Percentiles rank a stretch among this genome's conserved stretches.
Conservation (phyloP, 2,113 vertebrate species). For the Prochilodus magdalenae region DNA sequence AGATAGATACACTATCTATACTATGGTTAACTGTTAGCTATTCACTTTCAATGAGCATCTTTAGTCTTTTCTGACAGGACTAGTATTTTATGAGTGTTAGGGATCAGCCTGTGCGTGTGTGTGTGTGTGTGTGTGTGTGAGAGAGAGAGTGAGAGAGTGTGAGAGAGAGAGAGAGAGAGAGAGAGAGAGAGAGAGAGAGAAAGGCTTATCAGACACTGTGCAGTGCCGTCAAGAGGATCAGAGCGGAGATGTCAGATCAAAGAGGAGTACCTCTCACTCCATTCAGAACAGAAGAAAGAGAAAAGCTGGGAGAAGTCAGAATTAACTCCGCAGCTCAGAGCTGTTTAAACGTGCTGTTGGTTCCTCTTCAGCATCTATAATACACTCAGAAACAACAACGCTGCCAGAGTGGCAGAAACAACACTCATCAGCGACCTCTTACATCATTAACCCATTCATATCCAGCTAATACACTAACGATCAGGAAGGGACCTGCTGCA, state of each 20-base stretch:
- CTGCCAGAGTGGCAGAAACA: neutral
- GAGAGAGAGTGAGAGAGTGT: neutral
- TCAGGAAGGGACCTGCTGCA: no score
- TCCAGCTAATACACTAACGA: no score
- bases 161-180: constrained; percentile 22
- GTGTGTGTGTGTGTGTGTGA: constrained; percentile 11
- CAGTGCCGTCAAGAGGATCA: constrained; percentile 90
- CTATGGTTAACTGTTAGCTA: no score
- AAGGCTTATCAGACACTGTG: constrained; percentile 87
- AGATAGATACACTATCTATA: neutral
- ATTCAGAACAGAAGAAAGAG: constrained; percentile 23
- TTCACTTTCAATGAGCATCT: neutral
- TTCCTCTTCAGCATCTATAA: neutral
- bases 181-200: neutral
- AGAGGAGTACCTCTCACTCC: constrained; percentile 76
- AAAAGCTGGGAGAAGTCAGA: neutral
- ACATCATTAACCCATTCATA: no score
- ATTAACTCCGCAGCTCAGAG: neutral
- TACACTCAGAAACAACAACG: neutral
- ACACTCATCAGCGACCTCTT: no score
- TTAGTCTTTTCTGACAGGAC: neutral
- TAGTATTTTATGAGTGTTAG: neutral
- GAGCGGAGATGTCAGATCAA: constrained; percentile 92
- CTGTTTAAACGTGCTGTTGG: neutral
- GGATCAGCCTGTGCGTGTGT: neutral